Percentiles rank a stretch among this genome's conserved stretches.
phyloP scores from a whole-genome alignment of 2,797 vertebrate species.

The Hypotaenidia philippensis region DNA sequence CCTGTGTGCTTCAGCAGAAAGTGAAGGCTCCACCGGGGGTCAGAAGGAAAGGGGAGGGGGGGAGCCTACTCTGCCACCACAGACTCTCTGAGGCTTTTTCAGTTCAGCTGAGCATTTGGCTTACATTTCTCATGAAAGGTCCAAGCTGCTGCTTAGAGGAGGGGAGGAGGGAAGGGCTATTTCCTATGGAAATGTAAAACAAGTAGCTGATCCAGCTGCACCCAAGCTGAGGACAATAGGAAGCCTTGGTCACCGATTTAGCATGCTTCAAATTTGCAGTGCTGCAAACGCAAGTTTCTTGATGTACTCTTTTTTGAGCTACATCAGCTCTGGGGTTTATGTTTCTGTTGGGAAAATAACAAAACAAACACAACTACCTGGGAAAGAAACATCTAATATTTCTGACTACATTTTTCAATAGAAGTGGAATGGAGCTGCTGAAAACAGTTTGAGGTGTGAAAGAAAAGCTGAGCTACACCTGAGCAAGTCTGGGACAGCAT shows the following conservation, averaged over 20 bases:
- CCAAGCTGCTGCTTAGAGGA: not conserved
- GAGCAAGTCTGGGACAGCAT: not conserved
- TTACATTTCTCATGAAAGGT: not conserved
- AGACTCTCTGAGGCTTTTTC: not conserved
- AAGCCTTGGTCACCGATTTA: fast-evolving
- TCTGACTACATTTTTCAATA: not conserved
- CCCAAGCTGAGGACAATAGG: not conserved
- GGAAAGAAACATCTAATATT: not conserved
- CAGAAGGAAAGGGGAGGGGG: not conserved
- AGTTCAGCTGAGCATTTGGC: not conserved
- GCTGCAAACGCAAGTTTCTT: not conserved
- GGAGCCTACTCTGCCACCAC: not conserved
- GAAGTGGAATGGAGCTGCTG: not conserved
- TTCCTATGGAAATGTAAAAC: not conserved
- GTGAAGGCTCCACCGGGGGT: not conserved
- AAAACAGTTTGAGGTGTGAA: not conserved
- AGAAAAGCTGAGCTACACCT: not conserved
- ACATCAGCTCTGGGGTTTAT: not conserved
- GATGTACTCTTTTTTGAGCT: not conserved
- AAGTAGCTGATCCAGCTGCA: not conserved
- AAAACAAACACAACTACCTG: not conserved
- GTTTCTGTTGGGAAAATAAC: fast-evolving
- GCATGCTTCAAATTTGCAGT: not conserved
- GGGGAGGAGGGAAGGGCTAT: fast-evolving
- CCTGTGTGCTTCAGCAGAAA: not conserved